Conservation (phyloP, 2,797 vertebrate genomes). For the Acanthopagrus latus region DNA sequence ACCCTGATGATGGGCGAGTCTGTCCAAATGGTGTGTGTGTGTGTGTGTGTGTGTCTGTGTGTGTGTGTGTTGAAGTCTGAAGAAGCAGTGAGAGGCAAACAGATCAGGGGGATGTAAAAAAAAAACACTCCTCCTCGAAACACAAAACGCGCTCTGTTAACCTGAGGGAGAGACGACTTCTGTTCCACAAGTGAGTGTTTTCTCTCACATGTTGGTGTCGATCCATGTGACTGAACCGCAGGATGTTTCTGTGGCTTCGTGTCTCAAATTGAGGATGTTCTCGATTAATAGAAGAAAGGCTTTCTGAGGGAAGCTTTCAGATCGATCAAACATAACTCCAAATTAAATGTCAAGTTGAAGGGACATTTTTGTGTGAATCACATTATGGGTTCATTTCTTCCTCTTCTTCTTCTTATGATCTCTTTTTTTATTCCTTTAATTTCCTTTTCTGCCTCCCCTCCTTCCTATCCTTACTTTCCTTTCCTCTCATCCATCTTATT, state of each 20-base stretch:
- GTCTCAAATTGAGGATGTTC: not conserved
- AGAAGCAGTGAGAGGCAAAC: conserved; percentile 46
- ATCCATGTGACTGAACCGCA: conserved; percentile 42
- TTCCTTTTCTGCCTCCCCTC: too few relatives aligned
- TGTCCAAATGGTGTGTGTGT: too few relatives aligned
- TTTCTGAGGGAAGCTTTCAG: not conserved
- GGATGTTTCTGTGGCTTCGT: conserved; percentile 26
- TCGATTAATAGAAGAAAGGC: not conserved
- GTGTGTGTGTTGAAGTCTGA: not conserved
- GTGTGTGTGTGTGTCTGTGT: not conserved
- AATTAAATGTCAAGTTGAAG: too few relatives aligned
- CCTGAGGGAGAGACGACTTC: not conserved
- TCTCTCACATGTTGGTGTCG: conserved; percentile 43
- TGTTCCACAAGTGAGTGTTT: conserved; percentile 6
- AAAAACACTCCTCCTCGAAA: conserved; percentile 48
- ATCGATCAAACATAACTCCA: not conserved
- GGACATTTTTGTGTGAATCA: too few relatives aligned
- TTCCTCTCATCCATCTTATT: too few relatives aligned
- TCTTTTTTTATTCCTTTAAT: too few relatives aligned
- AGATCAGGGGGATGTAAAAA: conserved; percentile 56
- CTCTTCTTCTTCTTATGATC: not conserved
- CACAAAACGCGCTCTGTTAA: conserved; percentile 59
- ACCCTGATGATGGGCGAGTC: not conserved
- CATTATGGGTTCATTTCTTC: not conserved
- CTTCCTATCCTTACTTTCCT: not conserved